phyloP scores from a whole-genome alignment of 2,888 invertebrate genomes.

The Aphodius granarius region DNA sequence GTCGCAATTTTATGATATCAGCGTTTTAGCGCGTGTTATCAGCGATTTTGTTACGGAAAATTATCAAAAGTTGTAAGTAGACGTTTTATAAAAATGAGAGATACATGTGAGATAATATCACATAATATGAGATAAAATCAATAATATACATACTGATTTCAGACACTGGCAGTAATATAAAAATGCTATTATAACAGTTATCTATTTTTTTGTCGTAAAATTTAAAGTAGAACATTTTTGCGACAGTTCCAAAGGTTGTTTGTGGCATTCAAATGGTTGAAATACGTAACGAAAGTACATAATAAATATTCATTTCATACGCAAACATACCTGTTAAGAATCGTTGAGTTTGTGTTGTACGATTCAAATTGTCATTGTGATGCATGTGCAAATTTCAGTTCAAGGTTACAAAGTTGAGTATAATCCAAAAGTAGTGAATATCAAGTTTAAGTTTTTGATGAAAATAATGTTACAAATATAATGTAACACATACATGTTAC shows the following conservation, averaged over 20 bases:
- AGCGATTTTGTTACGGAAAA: not conserved
- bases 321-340: not conserved
- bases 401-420: not conserved
- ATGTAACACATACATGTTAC: too few species aligned
- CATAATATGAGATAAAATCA: too few species aligned
- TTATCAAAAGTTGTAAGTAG: not conserved
- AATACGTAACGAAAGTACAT: not conserved
- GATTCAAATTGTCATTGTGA: not conserved
- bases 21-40: too few species aligned
- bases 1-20: not conserved
- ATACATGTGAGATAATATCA: too few species aligned
- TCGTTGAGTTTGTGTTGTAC: not conserved
- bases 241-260: not conserved
- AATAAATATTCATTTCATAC: not conserved
- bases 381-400: not conserved
- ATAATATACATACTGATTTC: too few species aligned
- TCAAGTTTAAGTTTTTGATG: too few species aligned
- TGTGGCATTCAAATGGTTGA: not conserved
- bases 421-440: too few species aligned
- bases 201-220: too few species aligned
- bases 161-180: too few species aligned
- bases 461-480: too few species aligned
- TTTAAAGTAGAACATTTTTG: not conserved
- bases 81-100: too few species aligned
- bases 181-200: too few species aligned